Percentiles rank a stretch among this genome's conserved stretches.
These are phyloP conservation scores for Neodiprion pinetum DNA, from an alignment of 1,140 invertebrate genomes.

Conservation along the genomic window DNA sequence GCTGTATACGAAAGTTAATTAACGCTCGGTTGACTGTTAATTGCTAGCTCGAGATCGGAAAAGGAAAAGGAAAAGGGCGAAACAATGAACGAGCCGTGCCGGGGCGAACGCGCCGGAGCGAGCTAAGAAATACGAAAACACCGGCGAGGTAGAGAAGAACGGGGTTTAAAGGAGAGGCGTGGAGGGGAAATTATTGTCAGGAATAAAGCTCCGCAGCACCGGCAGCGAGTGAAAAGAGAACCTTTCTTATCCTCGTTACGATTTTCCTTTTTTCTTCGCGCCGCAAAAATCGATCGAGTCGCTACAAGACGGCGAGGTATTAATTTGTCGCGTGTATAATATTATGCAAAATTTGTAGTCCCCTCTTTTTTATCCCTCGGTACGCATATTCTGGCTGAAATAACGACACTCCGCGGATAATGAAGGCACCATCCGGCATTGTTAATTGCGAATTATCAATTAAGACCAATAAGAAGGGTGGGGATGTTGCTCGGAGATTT, in stretches of 20 bases:
- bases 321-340: background rate
- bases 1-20: background rate
- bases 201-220: too few species aligned
- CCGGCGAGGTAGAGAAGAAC: constrained; percentile 10
- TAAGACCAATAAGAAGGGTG: background rate
- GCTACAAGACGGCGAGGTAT: too few species aligned
- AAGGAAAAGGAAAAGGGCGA: constrained; percentile 38
- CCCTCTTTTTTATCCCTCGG: too few species aligned
- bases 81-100: constrained; percentile 16
- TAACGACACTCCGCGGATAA: too few species aligned
- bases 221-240: too few species aligned
- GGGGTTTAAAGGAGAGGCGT: background rate
- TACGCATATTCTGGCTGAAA: too few species aligned
- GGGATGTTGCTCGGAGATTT: background rate
- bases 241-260: too few species aligned
- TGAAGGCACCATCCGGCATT: background rate
- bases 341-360: too few species aligned
- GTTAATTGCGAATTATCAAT: constrained; percentile 6
- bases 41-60: constrained; percentile 25
- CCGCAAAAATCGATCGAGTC: too few species aligned
- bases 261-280: too few species aligned
- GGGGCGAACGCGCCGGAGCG: background rate
- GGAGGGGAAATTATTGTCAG: too few species aligned
- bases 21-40: too few species aligned
- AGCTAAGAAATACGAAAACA: background rate